A percentile compares a stretch with the other conserved stretches of the same genome.
phyloP scores from a whole-genome alignment of 1,140 invertebrate species.

The Thalassaphorura encarpata region DNA sequence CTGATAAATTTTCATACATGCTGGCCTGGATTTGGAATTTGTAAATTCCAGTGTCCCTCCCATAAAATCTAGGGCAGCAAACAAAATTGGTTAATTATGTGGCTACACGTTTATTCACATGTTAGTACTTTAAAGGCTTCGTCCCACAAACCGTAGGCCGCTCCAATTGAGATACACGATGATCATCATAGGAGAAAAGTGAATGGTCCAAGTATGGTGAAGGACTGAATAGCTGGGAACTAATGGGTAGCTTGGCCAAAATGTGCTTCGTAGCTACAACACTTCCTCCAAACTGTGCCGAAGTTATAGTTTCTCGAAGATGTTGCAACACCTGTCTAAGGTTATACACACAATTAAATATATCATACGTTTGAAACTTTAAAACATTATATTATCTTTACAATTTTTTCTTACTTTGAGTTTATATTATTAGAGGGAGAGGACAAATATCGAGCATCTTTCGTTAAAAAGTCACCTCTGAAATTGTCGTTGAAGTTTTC shows the following conservation, averaged over 20 bases:
- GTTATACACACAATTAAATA: slow-evolving; percentile 16
- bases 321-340: slow-evolving; percentile 47
- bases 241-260: slow-evolving; percentile 84
- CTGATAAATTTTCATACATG: slow-evolving; percentile 48
- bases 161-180: slow-evolving; percentile 91
- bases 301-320: slow-evolving; percentile 82
- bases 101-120: neutral
- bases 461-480: slow-evolving; percentile 71
- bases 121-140: slow-evolving; percentile 54
- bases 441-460: slow-evolving; percentile 75
- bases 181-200: slow-evolving; percentile 92
- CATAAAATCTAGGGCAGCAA: slow-evolving; percentile 64
- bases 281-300: slow-evolving; percentile 69
- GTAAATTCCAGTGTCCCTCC: slow-evolving; percentile 71
- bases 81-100: neutral
- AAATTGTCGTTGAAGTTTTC: slow-evolving; percentile 90
- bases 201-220: slow-evolving; percentile 88
- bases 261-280: slow-evolving; percentile 81
- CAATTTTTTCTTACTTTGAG: slow-evolving; percentile 52
- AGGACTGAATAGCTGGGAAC: slow-evolving; percentile 83
- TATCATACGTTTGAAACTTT: slow-evolving; percentile 1
- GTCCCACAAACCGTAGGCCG: slow-evolving; percentile 86
- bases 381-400: too few relatives aligned
- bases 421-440: slow-evolving; percentile 86
- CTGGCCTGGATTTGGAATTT: slow-evolving; percentile 81